Base-by-base conservation (phyloP, 2,113 vertebrate species). In the Plecotus auritus region DNA sequence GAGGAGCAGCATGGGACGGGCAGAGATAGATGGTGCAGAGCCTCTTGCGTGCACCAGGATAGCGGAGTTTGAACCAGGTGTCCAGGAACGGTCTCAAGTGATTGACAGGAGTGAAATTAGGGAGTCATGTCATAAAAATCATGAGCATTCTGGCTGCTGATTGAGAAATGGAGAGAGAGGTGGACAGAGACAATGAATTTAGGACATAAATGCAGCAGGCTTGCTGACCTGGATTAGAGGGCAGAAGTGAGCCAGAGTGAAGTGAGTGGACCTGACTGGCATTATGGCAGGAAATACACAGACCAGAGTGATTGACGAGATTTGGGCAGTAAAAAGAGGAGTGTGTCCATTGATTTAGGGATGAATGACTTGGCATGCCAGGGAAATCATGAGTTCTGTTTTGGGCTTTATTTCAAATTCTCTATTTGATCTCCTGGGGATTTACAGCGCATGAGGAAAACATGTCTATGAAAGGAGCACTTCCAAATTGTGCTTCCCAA, bases 1-100 rank as follows among this genome's bases (percentile, higher is more conserved):
- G 2, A 59, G 12, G 2, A 20, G 35, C 40, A 28, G 28, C 3
- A 0, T 1, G 32, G 13, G 8, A 2, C 2, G 1, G 45, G 45
- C 59, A n/a, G 51, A 26, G n/a, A 20, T 40, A 3, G 56, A 26
- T 7, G 10, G 6, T n/a, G 51, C 13, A 20, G 51, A 61, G 6
- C 11, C 14, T 32, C 3, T 1, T 22, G 32, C 10, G 1, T 61
- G 59, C 59, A 54, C 42, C 28, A 56, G 26, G 28, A 0, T 14
- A 13, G 35, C 59, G 76, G 45, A 74, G 2, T 45, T 13, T 37
- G 49, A 30, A 42, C 12, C 2, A 9, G 9, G 40, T 13, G 5
- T 17, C 23, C 42, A 32, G 8, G 28, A n/a, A 37, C 1, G 16
- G 20, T 10, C 11, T 26, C 17, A 28, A 59, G 85, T 42, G 23